Conservation (phyloP, 1,140 invertebrate genomes). For the Cyclargus thomasi region DNA sequence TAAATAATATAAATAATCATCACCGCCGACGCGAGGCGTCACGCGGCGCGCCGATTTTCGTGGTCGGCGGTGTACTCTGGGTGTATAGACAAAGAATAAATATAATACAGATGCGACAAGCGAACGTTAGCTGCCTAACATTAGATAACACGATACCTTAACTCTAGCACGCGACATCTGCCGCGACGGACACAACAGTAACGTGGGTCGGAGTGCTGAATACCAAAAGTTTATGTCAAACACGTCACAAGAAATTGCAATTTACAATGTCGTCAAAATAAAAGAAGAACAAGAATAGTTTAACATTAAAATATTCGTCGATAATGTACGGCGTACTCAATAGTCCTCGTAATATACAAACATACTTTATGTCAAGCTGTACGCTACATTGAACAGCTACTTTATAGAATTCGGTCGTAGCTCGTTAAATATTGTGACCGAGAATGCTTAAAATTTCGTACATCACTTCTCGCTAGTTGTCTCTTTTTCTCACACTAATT, state of each 20-base stretch:
- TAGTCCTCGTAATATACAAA: not conserved
- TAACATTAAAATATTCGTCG: not conserved
- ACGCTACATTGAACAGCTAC: not conserved
- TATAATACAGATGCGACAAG: constrained; percentile 49
- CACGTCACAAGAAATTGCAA: not conserved
- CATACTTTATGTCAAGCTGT: not conserved
- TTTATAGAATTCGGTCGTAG: not conserved
- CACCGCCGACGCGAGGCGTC: constrained; percentile 1
- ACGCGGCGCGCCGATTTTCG: constrained; percentile 14
- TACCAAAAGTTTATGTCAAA: not conserved
- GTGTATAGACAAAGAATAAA: constrained; percentile 22
- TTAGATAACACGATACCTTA: constrained; percentile 71
- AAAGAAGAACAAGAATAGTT: not conserved
- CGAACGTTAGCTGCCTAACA: constrained; percentile 65
- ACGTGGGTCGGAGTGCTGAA: not conserved
- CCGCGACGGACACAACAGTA: constrained; percentile 20
- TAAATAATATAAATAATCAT: constrained; percentile 35
- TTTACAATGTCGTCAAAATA: not conserved
- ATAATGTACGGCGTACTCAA: not conserved
- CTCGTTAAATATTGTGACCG: not conserved
- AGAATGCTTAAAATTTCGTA: not conserved
- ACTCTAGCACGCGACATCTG: constrained; percentile 48
- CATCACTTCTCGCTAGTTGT: not conserved
- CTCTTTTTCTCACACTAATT: too few species aligned
- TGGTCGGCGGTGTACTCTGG: constrained; percentile 26